Base-by-base conservation (phyloP, 1,140 invertebrate genomes). In the Papilio xuthus region DNA sequence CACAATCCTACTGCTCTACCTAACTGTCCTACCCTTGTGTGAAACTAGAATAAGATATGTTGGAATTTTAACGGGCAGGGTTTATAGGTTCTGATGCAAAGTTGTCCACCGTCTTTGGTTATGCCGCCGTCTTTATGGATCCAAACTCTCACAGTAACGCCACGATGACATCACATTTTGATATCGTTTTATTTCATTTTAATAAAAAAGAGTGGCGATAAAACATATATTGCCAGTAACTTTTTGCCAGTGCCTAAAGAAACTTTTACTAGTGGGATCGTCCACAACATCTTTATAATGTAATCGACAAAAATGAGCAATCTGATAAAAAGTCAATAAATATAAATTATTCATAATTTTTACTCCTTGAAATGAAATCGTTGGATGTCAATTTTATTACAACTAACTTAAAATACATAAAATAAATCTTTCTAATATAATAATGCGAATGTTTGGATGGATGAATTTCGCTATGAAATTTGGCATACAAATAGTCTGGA, bases 111-210 rank as follows among this genome's bases (percentile, higher is more conserved):
- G 76, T n/a, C 47, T 67, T 15, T 18, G 37, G 42, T 28, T 69
- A 41, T 78, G 37, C 41, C 69, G 77, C 26, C 77, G 70, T 71
- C 70, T 78, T 72, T 78, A 78, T 53, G 78, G 71, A 47, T 53
- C 32, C 37, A n/a, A 73, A 47, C 12, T 13, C 20, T 20, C 20
- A 23, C 15, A 23, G 10, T 23, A 72, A 23, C 41, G 42, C 70
- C 4, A 23, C n/a, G 10, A 13, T 73, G 41, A 73, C 71, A 42
- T 73, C 71, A 73, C n/a, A 12, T 42, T 23, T 44, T 70, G 63
- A n/a, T n/a, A 12, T 13, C 15, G 13, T 67, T 32, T 20, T 28
- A 72, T 72, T 60, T 60, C 53, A 32, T 72, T 70, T 37, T 32
- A 18, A 20, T 74, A 26, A 53, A 53, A 20, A 53, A n/a, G 4